Base-by-base conservation (phyloP, 2,113 vertebrate genomes). In the Cyprinodon brontotheroides region DNA sequence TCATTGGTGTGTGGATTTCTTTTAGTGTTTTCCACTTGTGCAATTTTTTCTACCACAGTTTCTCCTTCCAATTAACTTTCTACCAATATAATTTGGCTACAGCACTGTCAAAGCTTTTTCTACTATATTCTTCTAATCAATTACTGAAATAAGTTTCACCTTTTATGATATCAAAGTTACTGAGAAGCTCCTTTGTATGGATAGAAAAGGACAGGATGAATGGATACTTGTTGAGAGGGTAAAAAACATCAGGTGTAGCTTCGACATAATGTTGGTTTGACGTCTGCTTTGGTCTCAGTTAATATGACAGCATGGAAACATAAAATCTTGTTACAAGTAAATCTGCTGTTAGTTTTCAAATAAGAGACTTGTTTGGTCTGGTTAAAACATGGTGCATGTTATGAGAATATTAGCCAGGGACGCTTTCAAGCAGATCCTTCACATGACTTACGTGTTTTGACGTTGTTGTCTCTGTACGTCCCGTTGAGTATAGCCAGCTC, bases 401-500 rank as follows among this genome's bases (percentile, higher is more conserved):
- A 65, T 57, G 41, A 36, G 80, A 66, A 57, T 9, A 76, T 80
- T 61, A 74, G 80, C 71, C 43, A 41, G 62, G 62, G 67, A 65
- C 61, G 70, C 61, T 82, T 43, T 6, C 41, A 72, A 75, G 39
- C 6, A 29, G 53, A 64, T 53, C 65, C 47, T 45, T 78, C 17
- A 45, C 83, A 20, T 77, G 63, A 72, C 95, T 94, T 93, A 95
- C 95, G 91, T 72, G 93, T 78, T 92, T 95, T 95, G 83, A 95
- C 38, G 83, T 95, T 95, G 91, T 94, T 95, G 91, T 95, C 95
- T 94, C 95, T 93, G 86, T 95, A 95, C 17, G 95, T 95, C 78
- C 95, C 95, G n/a, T 95, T 95, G 37, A 95, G 92, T 72, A 95
- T 95, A 11, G 95, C 95, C 15, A 95, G 87, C 82, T 95, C 95